These are phyloP conservation scores for Epistrophella euchroma DNA, from an alignment of 2,888 invertebrate genomes.

Conservation along the genomic window DNA sequence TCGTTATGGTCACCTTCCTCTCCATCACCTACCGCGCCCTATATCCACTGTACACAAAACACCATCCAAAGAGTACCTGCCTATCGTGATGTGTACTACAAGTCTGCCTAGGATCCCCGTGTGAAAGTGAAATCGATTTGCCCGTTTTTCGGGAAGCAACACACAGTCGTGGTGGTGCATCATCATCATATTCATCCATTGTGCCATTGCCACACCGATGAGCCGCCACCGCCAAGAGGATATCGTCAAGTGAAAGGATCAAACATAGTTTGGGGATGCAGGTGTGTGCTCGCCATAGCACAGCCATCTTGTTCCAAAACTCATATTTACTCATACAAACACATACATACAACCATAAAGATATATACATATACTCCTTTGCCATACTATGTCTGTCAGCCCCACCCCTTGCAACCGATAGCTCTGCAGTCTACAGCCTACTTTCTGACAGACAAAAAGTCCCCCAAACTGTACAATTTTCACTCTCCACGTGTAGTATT, in stretches of 20 bases:
- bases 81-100: constrained; percentile 42
- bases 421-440: constrained; percentile 63
- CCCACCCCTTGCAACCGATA: constrained; percentile 27
- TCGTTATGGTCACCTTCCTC: constrained; percentile 11
- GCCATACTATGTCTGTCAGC: constrained; percentile 41
- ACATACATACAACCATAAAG: constrained; percentile 4
- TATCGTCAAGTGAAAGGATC: constrained; percentile 76
- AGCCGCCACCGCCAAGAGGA: constrained; percentile 71
- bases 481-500: constrained; percentile 34
- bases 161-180: constrained; percentile 60
- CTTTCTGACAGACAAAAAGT: constrained; percentile 69
- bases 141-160: constrained; percentile 74
- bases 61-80: constrained; percentile 12
- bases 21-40: not conserved
- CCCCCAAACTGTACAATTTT: constrained; percentile 66
- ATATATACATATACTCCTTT: constrained; percentile 5
- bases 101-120: constrained; percentile 69
- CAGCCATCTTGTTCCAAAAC: constrained; percentile 73
- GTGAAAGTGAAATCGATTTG: constrained; percentile 76
- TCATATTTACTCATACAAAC: constrained; percentile 20
- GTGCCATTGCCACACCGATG: constrained; percentile 62
- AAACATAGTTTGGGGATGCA: constrained; percentile 66
- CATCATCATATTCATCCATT: constrained; percentile 69
- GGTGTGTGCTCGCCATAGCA: constrained; percentile 61
- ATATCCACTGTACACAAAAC: constrained; percentile 3